Evolutionary conservation across 2,888 invertebrate genomes (phyloP).

Genomic region (Selenia dentaria): DNA sequence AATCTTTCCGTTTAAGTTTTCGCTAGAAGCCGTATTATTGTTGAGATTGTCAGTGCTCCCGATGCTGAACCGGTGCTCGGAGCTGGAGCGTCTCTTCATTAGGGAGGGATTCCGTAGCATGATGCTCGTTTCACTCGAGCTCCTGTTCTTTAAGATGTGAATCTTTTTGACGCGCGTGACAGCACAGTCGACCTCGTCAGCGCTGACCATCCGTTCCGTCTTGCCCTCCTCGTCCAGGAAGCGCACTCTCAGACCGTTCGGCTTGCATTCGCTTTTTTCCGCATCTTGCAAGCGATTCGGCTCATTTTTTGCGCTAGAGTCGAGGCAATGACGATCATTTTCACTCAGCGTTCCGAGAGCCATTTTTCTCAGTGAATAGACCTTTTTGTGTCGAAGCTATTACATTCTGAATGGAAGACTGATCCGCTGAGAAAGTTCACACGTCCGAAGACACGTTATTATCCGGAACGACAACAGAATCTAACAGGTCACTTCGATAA

Average conservation of each 20-base stretch:
- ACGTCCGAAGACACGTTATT: conserved; percentile 38
- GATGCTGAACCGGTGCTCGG: conserved; percentile 65
- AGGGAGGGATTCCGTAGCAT: conserved; percentile 72
- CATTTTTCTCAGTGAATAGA: conserved; percentile 58
- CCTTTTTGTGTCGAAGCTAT: conserved; percentile 38
- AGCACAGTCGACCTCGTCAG: conserved; percentile 75
- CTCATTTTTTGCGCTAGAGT: conserved; percentile 66
- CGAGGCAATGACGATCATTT: conserved; percentile 73
- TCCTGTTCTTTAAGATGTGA: conserved; percentile 78
- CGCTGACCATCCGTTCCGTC: conserved; percentile 74
- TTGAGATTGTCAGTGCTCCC: conserved; percentile 63
- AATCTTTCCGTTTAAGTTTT: conserved; percentile 67
- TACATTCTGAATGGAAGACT: conserved; percentile 49
- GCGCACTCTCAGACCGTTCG: conserved; percentile 72
- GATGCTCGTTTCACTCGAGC: conserved; percentile 80
- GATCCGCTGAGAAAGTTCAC: conserved; percentile 30
- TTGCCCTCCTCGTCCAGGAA: conserved; percentile 79
- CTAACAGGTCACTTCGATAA: conserved; percentile 63
- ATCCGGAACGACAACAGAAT: conserved; percentile 43
- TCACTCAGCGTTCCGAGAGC: conserved; percentile 76
- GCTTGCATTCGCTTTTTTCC: conserved; percentile 66
- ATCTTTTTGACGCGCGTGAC: conserved; percentile 76
- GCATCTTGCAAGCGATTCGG: conserved; percentile 64
- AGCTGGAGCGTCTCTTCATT: conserved; percentile 64
- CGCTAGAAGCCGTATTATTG: conserved; percentile 69